Conservation (phyloP, 2,797 vertebrate genomes). For the Sebastes vulpes region DNA sequence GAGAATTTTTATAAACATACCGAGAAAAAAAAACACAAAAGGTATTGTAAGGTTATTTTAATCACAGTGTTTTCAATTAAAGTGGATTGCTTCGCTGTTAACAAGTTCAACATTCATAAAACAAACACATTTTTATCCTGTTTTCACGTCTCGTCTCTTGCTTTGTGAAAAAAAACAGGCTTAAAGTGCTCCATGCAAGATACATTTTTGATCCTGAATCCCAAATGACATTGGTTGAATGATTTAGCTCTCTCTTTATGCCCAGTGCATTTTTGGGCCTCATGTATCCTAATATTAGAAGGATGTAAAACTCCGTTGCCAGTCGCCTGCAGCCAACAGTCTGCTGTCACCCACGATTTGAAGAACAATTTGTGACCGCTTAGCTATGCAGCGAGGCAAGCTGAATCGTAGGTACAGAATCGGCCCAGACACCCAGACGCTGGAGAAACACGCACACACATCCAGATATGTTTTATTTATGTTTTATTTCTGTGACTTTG, state of each 20-base stretch:
- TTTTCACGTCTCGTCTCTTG: background rate
- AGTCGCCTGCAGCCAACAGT: constrained; percentile 38
- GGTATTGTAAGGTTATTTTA: background rate
- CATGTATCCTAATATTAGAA: constrained; percentile 9
- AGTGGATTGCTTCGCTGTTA: background rate
- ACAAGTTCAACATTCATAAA: background rate
- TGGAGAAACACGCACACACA: constrained; percentile 9
- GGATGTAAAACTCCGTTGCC: constrained; percentile 21
- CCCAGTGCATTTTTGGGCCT: background rate
- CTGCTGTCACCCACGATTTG: constrained; percentile 50
- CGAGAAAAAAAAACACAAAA: background rate
- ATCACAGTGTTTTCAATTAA: background rate
- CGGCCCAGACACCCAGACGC: constrained; percentile 27
- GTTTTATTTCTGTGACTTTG: constrained; percentile 12
- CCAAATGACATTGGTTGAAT: background rate
- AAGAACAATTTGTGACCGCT: constrained; percentile 40
- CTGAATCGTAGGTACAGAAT: constrained; percentile 26
- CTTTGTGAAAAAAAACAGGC: background rate
- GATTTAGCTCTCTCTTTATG: background rate
- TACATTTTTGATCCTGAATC: background rate
- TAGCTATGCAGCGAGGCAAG: constrained; percentile 29
- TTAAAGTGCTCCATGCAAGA: background rate
- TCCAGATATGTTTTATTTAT: constrained; percentile 47
- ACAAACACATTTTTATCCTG: background rate
- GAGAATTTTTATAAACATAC: background rate